Evolutionary conservation across 2,113 vertebrate species (phyloP), one percentile per base, ranked within the genome.

Genomic region (Upupa epops): DNA sequence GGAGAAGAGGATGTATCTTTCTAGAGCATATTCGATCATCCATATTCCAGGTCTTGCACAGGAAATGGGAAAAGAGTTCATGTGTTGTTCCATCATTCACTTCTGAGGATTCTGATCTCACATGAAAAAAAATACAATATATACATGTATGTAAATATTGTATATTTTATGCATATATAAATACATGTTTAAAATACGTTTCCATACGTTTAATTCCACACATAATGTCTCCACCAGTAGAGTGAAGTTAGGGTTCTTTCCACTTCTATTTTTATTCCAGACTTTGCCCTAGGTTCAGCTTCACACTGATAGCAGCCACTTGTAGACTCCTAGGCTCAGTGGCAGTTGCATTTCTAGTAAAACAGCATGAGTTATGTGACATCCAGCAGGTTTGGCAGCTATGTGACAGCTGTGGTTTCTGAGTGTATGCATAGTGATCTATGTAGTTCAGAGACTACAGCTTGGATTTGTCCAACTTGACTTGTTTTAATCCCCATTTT

Each of bases 381-480:
- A 48, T 46, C 19, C 0, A 0, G 5, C 59, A 34, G 54, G 17
- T 75, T 87, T 28, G 32, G 71, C 32, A 34, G 31, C 46, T 1
- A 0, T 37, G 15, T 49, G 19, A 13, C 74, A 56, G 31, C 26
- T 82, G 2, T 54, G 13, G 76, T 31, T 60, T 31, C 14, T 72
- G 29, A 45, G 24, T 72, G 7, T 34, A 45, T 10, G 7, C 15
- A 6, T 18, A 37, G 13, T 93, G 12, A 10, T 55, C 25, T 74
- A 13, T 52, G 61, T n/a, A 16, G 8, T 79, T 74, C 64, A 37
- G 26, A n/a, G 48, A 56, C 18, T 56, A 5, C 24, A 45, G 10
- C 13, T 68, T 89, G 8, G 17, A 4, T 72, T 77, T 94, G 9
- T 71, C n/a, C 0, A 0, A 19, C 3, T 5, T 36, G 0, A 3